Evolutionary conservation across 2,888 invertebrate genomes (phyloP).

Genomic region (Zelleria hepariella): DNA sequence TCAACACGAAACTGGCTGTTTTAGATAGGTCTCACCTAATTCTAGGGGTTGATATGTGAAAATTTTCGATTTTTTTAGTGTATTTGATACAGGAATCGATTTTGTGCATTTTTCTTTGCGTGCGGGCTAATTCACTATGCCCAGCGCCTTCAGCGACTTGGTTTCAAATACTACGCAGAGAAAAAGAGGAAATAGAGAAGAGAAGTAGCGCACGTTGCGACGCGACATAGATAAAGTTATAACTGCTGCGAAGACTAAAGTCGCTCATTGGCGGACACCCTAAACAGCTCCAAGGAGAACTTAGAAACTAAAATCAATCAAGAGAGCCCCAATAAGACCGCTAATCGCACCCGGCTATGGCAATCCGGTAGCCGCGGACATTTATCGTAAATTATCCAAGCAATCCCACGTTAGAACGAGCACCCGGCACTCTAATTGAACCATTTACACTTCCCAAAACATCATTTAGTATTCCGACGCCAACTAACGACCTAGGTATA

Average conservation of each 20-base stretch:
- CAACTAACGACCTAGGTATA: not conserved
- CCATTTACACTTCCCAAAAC: slow-evolving; percentile 2
- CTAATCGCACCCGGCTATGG: not conserved
- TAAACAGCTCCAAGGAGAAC: not conserved
- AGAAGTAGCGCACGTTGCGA: no score
- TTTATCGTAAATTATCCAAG: slow-evolving; percentile 3
- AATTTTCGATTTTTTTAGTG: not conserved
- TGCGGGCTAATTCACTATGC: no score
- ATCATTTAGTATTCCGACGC: not conserved
- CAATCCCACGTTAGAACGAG: not conserved
- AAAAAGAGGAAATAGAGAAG: no score
- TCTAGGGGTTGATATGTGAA: not conserved
- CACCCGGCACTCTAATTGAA: not conserved
- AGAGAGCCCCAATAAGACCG: not conserved
- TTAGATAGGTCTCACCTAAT: not conserved
- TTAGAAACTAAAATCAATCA: not conserved
- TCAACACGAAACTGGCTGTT: not conserved
- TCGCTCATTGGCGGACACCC: no score
- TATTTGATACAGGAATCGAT: not conserved
- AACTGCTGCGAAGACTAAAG: no score
- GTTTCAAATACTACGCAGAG: no score
- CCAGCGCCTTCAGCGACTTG: no score
- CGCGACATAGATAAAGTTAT: no score
- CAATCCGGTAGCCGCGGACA: not conserved
- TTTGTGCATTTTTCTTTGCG: no score